A percentile compares a stretch with the other conserved stretches of the same genome.
Evolutionary conservation across 1,140 invertebrate genomes (phyloP).

Genomic region (Rhysida immarginata): DNA sequence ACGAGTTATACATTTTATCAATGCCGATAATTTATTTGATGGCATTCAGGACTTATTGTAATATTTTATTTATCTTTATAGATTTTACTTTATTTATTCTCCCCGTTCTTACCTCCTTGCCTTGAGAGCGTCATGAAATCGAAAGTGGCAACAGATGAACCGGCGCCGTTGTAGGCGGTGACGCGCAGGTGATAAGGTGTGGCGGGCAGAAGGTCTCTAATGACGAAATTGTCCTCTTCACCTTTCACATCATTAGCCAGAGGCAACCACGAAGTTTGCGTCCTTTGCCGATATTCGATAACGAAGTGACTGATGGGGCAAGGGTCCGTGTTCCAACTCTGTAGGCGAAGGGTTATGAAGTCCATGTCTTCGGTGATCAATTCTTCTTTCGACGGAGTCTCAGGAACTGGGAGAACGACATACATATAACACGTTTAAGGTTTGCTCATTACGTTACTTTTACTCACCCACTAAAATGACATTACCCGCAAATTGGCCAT

Average conservation of each 20-base stretch:
- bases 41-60: too few relatives aligned
- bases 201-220: slow-evolving; percentile 55
- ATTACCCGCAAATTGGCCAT: too few relatives aligned
- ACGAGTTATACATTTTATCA: too few relatives aligned
- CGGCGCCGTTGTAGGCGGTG: slow-evolving; percentile 81
- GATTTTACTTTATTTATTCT: too few relatives aligned
- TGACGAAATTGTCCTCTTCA: slow-evolving; percentile 38
- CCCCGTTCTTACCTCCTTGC: slow-evolving; percentile 5
- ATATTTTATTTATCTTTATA: too few relatives aligned
- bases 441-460: too few relatives aligned
- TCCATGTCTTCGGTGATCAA: slow-evolving; percentile 27
- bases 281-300: slow-evolving; percentile 46
- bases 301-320: slow-evolving; percentile 46
- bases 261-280: slow-evolving; percentile 35
- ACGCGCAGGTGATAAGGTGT: slow-evolving; percentile 71
- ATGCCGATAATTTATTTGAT: too few relatives aligned
- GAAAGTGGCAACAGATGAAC: slow-evolving; percentile 57
- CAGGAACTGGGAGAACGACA: slow-evolving; percentile 1
- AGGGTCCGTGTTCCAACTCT: slow-evolving; percentile 62
- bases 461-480: too few relatives aligned
- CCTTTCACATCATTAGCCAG: slow-evolving; percentile 41
- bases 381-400: background rate
- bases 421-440: too few relatives aligned
- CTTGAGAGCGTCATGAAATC: slow-evolving; percentile 56
- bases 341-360: slow-evolving; percentile 47